Conservation (phyloP, 1,140 invertebrate genomes). For the Scaptomyza hsui region DNA sequence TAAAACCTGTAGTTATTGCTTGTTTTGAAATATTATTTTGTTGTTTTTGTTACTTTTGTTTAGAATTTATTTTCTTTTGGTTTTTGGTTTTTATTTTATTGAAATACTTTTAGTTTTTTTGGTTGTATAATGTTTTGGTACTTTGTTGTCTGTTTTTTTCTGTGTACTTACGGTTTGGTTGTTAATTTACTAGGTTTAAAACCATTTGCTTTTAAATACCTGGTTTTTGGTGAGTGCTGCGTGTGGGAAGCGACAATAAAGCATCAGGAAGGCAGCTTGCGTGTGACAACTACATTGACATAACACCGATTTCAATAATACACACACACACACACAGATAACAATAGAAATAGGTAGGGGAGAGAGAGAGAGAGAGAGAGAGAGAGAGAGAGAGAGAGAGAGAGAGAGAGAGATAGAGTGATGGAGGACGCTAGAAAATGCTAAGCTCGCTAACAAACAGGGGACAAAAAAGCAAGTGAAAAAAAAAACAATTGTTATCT, state of each 20-base stretch:
- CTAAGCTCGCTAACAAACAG: constrained; percentile 19
- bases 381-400: background rate
- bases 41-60: too few relatives aligned
- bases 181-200: too few relatives aligned
- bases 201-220: too few relatives aligned
- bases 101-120: too few relatives aligned
- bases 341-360: background rate
- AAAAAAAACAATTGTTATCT: background rate
- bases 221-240: too few relatives aligned
- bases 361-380: background rate
- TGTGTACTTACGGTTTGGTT: too few relatives aligned
- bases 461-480: background rate
- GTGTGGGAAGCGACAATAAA: constrained; percentile 26
- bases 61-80: too few relatives aligned
- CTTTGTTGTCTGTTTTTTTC: too few relatives aligned
- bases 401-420: background rate
- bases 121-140: too few relatives aligned
- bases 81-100: too few relatives aligned
- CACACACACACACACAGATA: background rate
- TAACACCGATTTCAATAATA: constrained; percentile 35
- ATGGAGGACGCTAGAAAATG: constrained; percentile 4
- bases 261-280: constrained; percentile 21
- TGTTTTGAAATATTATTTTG: too few relatives aligned
- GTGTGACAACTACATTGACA: constrained; percentile 44
- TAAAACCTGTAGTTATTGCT: too few relatives aligned